Percentiles rank a stretch among this genome's conserved stretches.
Evolutionary conservation across 2,888 invertebrate genomes (phyloP).

Genomic region (Agrotis exclamationis): DNA sequence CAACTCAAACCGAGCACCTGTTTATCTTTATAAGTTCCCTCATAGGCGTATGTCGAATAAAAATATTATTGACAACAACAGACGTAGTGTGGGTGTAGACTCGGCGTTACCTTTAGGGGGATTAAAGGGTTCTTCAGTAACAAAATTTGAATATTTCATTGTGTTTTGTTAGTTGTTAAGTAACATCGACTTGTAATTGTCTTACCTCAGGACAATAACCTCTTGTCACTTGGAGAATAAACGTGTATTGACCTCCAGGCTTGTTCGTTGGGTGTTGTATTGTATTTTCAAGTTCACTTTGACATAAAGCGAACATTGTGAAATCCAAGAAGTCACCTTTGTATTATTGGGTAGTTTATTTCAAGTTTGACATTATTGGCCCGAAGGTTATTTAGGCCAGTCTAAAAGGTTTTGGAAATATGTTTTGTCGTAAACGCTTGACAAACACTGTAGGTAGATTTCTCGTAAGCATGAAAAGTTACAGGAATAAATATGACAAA

Average conservation of each 20-base stretch:
- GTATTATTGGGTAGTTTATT: background rate
- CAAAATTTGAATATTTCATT: conserved; percentile 24
- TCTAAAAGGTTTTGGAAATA: background rate
- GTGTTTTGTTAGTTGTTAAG: conserved; percentile 4
- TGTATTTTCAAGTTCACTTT: conserved; percentile 13
- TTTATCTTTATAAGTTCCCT: too few relatives aligned
- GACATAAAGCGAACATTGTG: background rate
- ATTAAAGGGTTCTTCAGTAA: background rate
- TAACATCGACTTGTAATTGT: conserved; percentile 21
- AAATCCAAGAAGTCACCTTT: conserved; percentile 11
- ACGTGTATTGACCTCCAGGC: background rate
- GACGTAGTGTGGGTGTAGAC: background rate
- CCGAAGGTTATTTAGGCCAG: background rate
- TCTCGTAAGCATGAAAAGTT: background rate
- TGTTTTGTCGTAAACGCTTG: background rate
- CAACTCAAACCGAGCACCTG: too few relatives aligned
- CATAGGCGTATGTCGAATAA: too few relatives aligned
- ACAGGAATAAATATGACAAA: background rate
- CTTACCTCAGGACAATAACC: conserved; percentile 16
- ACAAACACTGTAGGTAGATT: background rate
- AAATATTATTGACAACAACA: background rate
- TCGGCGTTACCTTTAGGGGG: background rate
- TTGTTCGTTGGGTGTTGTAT: conserved; percentile 11
- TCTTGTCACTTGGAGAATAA: conserved; percentile 11
- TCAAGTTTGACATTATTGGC: background rate